Conservation (phyloP, 2,888 invertebrate species). For the Eupithecia tripunctaria region DNA sequence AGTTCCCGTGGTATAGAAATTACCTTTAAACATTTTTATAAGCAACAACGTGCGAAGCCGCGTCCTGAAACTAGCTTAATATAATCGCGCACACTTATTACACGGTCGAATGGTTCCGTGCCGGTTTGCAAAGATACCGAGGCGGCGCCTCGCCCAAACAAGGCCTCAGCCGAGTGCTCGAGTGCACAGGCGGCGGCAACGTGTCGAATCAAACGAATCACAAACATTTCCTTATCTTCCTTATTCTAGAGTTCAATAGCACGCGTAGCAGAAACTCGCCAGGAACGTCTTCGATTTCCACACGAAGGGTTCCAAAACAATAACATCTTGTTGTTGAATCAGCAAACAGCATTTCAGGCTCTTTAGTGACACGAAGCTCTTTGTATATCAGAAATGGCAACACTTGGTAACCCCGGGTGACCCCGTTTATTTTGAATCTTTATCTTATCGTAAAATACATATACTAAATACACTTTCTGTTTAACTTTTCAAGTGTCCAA, state of each 20-base stretch:
- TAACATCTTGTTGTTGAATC: neutral
- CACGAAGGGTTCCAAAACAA: neutral
- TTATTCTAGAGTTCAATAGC: neutral
- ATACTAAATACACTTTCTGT: neutral
- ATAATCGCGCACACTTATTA: constrained; percentile 64
- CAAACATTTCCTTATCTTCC: neutral
- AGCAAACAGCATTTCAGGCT: neutral
- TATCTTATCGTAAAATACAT: neutral
- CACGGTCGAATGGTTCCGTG: constrained; percentile 70
- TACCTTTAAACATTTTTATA: too few relatives aligned
- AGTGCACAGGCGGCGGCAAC: neutral
- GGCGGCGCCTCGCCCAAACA: constrained; percentile 57
- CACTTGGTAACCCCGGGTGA: neutral
- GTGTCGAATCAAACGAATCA: constrained; percentile 43
- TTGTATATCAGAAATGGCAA: neutral
- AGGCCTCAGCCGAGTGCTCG: constrained; percentile 1
- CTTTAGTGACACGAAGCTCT: neutral
- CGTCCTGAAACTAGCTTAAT: constrained; percentile 39
- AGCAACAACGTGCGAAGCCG: too few relatives aligned
- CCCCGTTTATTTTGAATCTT: neutral
- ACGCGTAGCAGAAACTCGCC: neutral
- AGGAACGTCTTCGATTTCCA: neutral
- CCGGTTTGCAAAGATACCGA: constrained; percentile 70
- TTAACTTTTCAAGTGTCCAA: neutral
- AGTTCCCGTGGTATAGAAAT: too few relatives aligned